Conservation (phyloP, 2,797 vertebrate species). For the Neosilurus hyrtlii region DNA sequence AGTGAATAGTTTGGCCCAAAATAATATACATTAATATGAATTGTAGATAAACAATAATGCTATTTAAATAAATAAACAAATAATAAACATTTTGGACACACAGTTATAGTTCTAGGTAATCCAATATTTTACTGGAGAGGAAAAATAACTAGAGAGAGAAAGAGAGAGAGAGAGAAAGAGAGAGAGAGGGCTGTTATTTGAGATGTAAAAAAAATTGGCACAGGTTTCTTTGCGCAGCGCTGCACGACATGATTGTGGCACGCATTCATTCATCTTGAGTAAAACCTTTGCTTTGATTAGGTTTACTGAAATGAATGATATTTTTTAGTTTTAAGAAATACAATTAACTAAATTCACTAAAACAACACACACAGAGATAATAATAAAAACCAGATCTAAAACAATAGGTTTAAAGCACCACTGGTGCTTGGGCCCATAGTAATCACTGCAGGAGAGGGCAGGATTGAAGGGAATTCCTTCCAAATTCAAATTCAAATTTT, state of each 20-base stretch:
- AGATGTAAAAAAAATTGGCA: neutral
- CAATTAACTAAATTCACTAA: neutral
- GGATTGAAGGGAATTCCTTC: neutral
- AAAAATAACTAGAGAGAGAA: neutral
- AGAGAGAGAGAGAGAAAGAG: neutral
- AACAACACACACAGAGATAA: neutral
- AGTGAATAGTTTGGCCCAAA: neutral
- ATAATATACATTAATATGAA: neutral
- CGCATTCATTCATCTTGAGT: neutral
- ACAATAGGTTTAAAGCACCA: neutral
- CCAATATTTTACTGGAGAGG: neutral
- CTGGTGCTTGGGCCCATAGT: neutral
- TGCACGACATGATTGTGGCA: neutral
- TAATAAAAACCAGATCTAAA: neutral
- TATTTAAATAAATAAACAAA: neutral
- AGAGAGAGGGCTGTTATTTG: neutral
- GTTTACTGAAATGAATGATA: neutral
- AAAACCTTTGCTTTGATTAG: neutral
- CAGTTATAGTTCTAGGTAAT: neutral
- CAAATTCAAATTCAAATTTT: too few relatives aligned
- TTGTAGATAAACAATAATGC: neutral
- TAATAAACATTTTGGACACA: too few relatives aligned
- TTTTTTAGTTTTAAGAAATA: neutral
- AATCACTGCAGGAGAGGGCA: neutral
- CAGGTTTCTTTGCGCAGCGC: neutral